Evolutionary conservation across 2,113 vertebrate genomes (phyloP), one percentile per base, ranked within the genome.

Genomic region (Protomyctophum bolini): DNA sequence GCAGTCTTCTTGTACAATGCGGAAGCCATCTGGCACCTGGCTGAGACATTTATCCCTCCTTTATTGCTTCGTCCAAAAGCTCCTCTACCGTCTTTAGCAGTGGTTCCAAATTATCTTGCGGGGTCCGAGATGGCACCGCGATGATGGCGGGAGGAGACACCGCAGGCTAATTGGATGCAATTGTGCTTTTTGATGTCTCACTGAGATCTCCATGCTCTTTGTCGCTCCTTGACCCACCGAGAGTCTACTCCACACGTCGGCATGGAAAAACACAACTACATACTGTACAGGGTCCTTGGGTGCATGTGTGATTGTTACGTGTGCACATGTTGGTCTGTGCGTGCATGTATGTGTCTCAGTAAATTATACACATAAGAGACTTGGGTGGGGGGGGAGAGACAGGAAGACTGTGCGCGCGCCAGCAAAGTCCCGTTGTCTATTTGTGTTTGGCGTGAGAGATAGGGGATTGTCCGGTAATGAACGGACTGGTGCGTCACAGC

Each of bases 11-110:
- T 72, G 41, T 41, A 41, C 33, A 75, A 80, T 68, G 72, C 79
- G 70, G 66, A 61, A 82, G 79, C 79, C 81, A 85, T 86, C 85
- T 85, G 85, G 83, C 75, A 83, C 47, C 54, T 49, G 59, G 46
- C 81, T 79, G 50, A 78, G 76, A 84, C 80, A 68, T 87, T 83
- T 83, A 82, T 79, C 71, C 54, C 5, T n/a, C 64, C 63, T 68
- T 76, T 73, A 84, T 58, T 41, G 33, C 33, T 41, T 41, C 33
- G 33, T 45, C 61, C 0, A 1, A 21, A 21, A 65, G 55, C 70
- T 77, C 63, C 80, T 70, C 73, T 62, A 75, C 62, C 78, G 55
- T 82, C 71, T 84, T 83, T 71, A 69, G 72, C 68, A 6, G 33
- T 70, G 76, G 71, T 79, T 80, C 80, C 77, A 79, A 84, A 79